These are phyloP conservation scores for Andrena hattorfiana DNA, from an alignment of 2,888 invertebrate genomes.

Conservation along the genomic window DNA sequence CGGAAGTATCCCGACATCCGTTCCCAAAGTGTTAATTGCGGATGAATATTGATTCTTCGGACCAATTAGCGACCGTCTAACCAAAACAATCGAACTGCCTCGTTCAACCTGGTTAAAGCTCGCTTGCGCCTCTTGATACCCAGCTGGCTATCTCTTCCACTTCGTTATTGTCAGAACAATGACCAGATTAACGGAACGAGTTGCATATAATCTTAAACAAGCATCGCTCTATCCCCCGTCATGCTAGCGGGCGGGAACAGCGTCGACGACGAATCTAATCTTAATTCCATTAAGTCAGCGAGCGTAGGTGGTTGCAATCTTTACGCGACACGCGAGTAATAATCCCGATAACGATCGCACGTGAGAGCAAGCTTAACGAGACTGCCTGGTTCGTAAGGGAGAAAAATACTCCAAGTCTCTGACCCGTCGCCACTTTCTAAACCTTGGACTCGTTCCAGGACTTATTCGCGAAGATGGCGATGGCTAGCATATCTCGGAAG, in stretches of 20 bases:
- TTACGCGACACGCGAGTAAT: conserved; percentile 26
- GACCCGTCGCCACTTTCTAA: conserved; percentile 64
- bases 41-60: neutral
- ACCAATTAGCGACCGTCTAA: neutral
- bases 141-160: neutral
- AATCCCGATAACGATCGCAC: conserved; percentile 46
- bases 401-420: conserved; percentile 32
- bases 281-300: conserved; percentile 34
- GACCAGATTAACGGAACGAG: conserved; percentile 17
- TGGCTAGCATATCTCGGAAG: conserved; percentile 5
- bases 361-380: conserved; percentile 33
- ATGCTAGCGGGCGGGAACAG: conserved; percentile 13
- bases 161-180: conserved; percentile 14
- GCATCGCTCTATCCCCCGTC: conserved; percentile 10
- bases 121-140: neutral
- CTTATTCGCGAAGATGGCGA: conserved; percentile 1
- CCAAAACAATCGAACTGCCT: neutral
- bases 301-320: conserved; percentile 15
- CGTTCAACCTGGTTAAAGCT: no score
- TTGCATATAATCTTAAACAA: conserved; percentile 8
- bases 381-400: neutral
- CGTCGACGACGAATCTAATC: conserved; percentile 16
- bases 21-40: conserved; percentile 8
- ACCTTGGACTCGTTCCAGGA: conserved; percentile 56
- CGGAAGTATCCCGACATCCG: neutral